These are phyloP conservation scores for Labia minor DNA, from an alignment of 2,888 invertebrate species.

Conservation along the genomic window DNA sequence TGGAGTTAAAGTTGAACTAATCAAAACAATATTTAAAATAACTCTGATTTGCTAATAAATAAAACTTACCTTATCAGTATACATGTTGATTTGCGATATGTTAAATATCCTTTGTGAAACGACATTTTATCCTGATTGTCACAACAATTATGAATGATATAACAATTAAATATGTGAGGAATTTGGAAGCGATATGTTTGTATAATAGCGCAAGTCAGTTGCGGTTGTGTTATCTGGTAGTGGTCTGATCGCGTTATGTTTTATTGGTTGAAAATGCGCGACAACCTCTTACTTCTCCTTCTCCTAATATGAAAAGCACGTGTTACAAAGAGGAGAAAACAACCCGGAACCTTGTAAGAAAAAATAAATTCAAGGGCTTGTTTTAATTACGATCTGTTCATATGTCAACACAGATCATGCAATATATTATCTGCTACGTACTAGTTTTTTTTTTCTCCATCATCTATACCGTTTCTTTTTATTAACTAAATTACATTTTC, in stretches of 20 bases:
- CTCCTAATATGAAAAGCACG: background rate
- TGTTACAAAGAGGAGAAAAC: background rate
- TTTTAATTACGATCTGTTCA: background rate
- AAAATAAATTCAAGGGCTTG: constrained; percentile 9
- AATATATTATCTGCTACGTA: background rate
- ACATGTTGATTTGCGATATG: background rate
- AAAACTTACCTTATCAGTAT: too few relatives aligned
- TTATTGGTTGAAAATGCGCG: background rate
- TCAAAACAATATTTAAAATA: too few relatives aligned
- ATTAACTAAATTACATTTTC: background rate
- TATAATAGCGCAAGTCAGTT: too few relatives aligned
- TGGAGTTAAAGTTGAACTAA: too few relatives aligned
- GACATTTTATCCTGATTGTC: background rate
- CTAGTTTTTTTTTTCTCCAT: background rate
- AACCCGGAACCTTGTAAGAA: background rate
- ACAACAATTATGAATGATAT: background rate
- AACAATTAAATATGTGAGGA: background rate
- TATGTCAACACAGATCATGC: background rate
- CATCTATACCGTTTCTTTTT: background rate
- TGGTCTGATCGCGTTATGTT: too few relatives aligned
- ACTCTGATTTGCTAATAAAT: too few relatives aligned
- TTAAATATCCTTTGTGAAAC: background rate
- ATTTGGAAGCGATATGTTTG: too few relatives aligned
- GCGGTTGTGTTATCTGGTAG: too few relatives aligned
- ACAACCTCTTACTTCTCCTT: background rate